Conservation (phyloP, 2,113 vertebrate genomes). For the Nibea albiflora region DNA sequence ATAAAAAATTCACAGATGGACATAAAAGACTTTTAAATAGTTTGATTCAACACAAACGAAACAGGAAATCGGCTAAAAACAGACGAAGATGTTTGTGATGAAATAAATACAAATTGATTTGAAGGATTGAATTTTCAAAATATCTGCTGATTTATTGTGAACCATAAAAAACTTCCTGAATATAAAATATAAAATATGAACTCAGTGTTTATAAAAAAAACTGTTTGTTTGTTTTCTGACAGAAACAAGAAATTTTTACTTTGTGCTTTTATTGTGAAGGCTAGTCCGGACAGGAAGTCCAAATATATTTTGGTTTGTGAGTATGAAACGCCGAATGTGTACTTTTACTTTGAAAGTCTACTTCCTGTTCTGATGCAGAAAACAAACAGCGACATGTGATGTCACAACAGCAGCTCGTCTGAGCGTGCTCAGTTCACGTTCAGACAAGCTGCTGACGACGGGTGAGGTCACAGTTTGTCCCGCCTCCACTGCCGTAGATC, state of each 20-base stretch:
- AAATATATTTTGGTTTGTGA: conserved; percentile 7
- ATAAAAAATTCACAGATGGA: no score
- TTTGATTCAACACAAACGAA: no score
- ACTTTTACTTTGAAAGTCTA: conserved; percentile 29
- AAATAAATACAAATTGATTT: no score
- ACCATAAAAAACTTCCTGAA: conserved; percentile 19
- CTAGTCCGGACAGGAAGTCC: conserved; percentile 5
- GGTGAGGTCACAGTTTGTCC: no score
- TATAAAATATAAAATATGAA: background rate
- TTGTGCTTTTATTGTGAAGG: conserved; percentile 28
- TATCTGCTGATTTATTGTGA: background rate
- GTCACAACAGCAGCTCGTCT: background rate
- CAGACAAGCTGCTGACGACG: conserved; percentile 3
- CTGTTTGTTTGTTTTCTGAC: background rate
- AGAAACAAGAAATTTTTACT: background rate
- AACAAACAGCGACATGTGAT: background rate
- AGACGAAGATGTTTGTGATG: no score
- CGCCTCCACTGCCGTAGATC: no score
- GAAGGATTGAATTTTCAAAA: no score
- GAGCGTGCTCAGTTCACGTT: background rate
- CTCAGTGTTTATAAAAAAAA: background rate
- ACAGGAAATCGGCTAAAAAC: no score
- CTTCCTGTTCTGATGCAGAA: conserved; percentile 8
- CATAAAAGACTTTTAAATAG: no score
- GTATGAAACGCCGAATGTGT: conserved; percentile 1